phyloP scores from a whole-genome alignment of 2,113 vertebrate species.

The Atlantisia rogersi region DNA sequence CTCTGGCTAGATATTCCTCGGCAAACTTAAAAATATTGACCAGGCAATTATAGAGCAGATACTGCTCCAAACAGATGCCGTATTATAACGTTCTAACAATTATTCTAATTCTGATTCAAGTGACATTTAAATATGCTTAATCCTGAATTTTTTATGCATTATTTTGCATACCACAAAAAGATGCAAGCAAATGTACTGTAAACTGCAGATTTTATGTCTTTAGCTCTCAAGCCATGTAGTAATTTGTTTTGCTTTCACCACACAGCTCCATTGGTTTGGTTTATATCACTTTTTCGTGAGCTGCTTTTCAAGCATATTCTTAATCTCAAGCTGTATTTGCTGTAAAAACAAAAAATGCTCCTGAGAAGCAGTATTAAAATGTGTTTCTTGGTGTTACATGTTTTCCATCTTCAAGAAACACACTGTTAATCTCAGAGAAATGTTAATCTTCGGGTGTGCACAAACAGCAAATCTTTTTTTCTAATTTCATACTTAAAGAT shows the following conservation, averaged over 20 bases:
- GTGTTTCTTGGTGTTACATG: neutral
- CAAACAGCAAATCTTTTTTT: constrained; percentile 37
- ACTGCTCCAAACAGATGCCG: neutral
- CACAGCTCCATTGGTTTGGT: neutral
- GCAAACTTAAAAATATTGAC: neutral
- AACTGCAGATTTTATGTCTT: constrained; percentile 30
- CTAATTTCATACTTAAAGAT: constrained; percentile 65
- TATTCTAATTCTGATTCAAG: constrained; percentile 14
- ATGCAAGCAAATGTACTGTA: constrained; percentile 33
- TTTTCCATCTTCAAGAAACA: neutral
- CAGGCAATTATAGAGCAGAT: neutral
- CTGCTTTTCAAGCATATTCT: constrained; percentile 12
- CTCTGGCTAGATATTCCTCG: neutral
- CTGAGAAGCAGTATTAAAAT: constrained; percentile 27
- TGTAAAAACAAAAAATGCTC: constrained; percentile 35
- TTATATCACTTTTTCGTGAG: neutral
- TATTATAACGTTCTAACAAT: neutral
- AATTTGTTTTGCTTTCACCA: constrained; percentile 32
- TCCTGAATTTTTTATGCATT: constrained; percentile 16
- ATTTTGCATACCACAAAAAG: constrained; percentile 48
- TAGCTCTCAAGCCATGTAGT: neutral
- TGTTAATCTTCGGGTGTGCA: constrained; percentile 2
- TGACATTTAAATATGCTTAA: constrained; percentile 50
- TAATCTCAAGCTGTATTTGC: neutral
- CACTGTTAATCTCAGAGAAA: constrained; percentile 41